Conservation (phyloP, 2,113 vertebrate genomes). For the Rynchops niger region DNA sequence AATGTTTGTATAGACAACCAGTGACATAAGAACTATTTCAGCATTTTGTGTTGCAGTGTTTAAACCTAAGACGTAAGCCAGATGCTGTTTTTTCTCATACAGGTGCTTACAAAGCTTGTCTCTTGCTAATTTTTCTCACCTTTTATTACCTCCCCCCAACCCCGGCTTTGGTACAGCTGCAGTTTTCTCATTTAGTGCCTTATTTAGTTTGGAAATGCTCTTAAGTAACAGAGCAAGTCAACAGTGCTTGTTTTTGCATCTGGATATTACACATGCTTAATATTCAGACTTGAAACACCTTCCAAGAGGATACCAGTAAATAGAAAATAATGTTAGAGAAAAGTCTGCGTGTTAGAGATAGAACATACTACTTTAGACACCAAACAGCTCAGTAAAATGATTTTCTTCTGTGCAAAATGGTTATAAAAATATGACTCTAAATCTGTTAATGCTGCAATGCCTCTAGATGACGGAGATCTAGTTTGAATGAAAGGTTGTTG, state of each 20-base stretch:
- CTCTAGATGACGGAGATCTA: not conserved
- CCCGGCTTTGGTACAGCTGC: not conserved
- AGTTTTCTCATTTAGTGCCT: constrained; percentile 32
- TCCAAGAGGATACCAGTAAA: not conserved
- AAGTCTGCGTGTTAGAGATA: not conserved
- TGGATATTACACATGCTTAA: not conserved
- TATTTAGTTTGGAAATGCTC: constrained; percentile 45
- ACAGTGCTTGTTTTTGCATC: constrained; percentile 31
- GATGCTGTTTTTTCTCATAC: not conserved
- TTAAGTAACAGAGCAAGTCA: not conserved
- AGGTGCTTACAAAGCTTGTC: not conserved
- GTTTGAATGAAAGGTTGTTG: not conserved
- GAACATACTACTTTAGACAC: not conserved
- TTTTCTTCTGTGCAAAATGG: not conserved
- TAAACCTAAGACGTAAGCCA: not conserved
- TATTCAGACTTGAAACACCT: constrained; percentile 22
- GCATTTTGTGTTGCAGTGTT: not conserved
- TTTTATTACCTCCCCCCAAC: not conserved
- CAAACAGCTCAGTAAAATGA: not conserved
- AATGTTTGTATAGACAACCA: not conserved
- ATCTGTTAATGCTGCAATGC: not conserved
- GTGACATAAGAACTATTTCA: constrained; percentile 42
- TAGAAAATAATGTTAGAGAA: not conserved
- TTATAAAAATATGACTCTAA: not conserved
- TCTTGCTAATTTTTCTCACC: not conserved